Percentiles rank a stretch among this genome's conserved stretches.
Conservation (phyloP, 2,888 invertebrate species). For the Peribatodes rhomboidaria region DNA sequence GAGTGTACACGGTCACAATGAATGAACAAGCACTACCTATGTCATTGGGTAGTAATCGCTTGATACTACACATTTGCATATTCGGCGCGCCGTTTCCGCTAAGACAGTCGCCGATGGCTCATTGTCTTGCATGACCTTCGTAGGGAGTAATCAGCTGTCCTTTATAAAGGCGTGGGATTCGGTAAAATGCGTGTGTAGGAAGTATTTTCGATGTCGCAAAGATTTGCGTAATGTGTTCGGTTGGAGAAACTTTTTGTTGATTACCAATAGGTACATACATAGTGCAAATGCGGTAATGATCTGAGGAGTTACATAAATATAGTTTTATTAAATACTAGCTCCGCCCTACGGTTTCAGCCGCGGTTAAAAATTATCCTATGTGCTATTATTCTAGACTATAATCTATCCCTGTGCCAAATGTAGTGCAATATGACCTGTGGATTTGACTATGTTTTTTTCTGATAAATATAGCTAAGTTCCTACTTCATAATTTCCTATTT, state of each 20-base stretch:
- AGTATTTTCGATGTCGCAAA: slow-evolving; percentile 62
- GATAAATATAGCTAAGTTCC: too few species aligned
- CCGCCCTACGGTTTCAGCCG: too few species aligned
- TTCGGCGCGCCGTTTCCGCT: slow-evolving; percentile 81
- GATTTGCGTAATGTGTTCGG: slow-evolving; percentile 41
- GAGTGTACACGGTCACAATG: slow-evolving; percentile 73
- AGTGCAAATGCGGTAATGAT: not conserved
- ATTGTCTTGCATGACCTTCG: slow-evolving; percentile 76
- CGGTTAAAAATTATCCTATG: too few species aligned
- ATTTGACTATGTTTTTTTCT: too few species aligned
- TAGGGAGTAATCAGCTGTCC: slow-evolving; percentile 57
- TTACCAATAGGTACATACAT: not conserved
- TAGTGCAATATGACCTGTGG: too few species aligned
- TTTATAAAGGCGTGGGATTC: slow-evolving; percentile 67
- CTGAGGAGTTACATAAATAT: too few species aligned
- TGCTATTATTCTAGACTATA: too few species aligned
- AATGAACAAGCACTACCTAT: slow-evolving; percentile 75
- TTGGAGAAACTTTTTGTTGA: slow-evolving; percentile 20
- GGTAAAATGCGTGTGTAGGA: slow-evolving; percentile 56
- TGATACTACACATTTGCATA: slow-evolving; percentile 71
- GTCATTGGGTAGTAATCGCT: slow-evolving; percentile 59
- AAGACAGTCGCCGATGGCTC: slow-evolving; percentile 62
- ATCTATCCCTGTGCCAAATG: too few species aligned
- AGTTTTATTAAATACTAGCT: too few species aligned
- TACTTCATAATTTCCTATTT: too few species aligned